Evolutionary conservation across 2,888 invertebrate species (phyloP), one percentile per base, ranked within the genome.

Genomic region (Hirudinaria manillensis): DNA sequence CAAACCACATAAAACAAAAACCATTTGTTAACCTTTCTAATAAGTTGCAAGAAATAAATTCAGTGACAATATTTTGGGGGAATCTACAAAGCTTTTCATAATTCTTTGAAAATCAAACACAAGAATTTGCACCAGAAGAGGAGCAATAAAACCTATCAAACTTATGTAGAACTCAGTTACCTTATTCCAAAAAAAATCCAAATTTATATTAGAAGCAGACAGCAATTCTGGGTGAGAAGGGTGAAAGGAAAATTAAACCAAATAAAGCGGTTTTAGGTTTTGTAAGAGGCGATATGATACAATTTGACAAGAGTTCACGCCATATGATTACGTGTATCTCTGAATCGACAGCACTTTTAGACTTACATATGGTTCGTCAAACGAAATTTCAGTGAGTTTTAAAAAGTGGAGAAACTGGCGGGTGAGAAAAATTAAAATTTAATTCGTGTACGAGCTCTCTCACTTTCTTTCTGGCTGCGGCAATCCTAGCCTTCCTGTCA

Each of bases 381-480:
- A 45, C 45, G 45, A 45, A 45, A 45, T 45, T 45, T 45, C 45
- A 16, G 45, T 45, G 45, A 45, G 21, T 56, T 16, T 61, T 7
- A 61, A 61, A 19, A 61, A 61, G 24, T 27, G 24, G 61, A 27
- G 13, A 16, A 61, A 61, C 61, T 21, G 29, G 61, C 61, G 16
- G 45, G 16, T 45, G 10, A 45, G 16, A 61, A 61, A 61, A 61
- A 61, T 21, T 61, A 4, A 61, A 61, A 61, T 16, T 61, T 45
- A 7, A 61, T 61, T 29, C 21, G 1, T 10, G 10, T 16, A 7
- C 13, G 61, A 24, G 24, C 29, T 24, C 10, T 61, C 24, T 75
- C 72, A 77, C 79, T 76, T 77, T 78, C 76, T 79, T 79, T 71
- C 77, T 77, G 27, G 79, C 79, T 38, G 79, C 79, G 36, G 78